These are phyloP conservation scores for Atlantisia rogersi DNA, from an alignment of 2,113 vertebrate genomes.

Conservation along the genomic window DNA sequence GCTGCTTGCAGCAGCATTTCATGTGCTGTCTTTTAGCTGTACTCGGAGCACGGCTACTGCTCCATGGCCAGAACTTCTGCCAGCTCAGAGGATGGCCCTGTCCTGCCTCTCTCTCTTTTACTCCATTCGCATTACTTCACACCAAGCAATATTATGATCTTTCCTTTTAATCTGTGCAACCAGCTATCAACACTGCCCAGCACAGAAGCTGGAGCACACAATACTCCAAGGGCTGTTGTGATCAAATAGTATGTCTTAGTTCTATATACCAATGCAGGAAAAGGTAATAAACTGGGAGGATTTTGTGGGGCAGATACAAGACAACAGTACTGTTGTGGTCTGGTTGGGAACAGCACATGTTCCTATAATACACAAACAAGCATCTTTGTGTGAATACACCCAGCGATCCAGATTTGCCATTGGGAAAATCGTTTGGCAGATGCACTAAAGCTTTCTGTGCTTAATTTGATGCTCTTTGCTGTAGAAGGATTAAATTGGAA, in stretches of 20 bases:
- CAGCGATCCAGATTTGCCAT: neutral
- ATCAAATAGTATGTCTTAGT: neutral
- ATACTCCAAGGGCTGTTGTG: neutral
- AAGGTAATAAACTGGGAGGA: neutral
- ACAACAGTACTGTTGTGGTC: neutral
- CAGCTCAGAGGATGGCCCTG: neutral
- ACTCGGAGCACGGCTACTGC: neutral
- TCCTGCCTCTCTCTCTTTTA: neutral
- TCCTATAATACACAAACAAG: neutral
- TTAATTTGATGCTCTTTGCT: neutral
- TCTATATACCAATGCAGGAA: neutral
- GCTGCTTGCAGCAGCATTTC: neutral
- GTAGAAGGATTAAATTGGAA: neutral
- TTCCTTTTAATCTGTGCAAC: neutral
- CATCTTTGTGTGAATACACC: neutral
- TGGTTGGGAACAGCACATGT: fast-evolving
- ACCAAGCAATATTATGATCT: neutral
- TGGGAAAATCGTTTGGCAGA: neutral
- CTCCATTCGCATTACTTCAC: neutral
- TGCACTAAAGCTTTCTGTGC: neutral
- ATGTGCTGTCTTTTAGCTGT: neutral
- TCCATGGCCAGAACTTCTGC: neutral
- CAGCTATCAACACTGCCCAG: neutral
- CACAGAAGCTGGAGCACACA: neutral
- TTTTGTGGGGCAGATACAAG: neutral